Conservation (phyloP, 1,140 invertebrate species). For the Oscheius sp. region DNA sequence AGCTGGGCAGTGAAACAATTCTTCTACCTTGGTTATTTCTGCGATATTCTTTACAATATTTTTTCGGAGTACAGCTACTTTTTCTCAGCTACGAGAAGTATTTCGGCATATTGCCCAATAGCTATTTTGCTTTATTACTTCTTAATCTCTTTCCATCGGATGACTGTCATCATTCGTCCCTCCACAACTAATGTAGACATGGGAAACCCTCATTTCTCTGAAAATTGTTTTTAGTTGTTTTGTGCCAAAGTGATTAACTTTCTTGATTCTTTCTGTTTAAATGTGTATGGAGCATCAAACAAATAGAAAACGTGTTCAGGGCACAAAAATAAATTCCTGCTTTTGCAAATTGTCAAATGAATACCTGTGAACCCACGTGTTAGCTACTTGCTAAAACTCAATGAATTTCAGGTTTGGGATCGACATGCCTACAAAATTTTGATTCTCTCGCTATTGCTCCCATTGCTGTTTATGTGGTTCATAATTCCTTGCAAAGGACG, state of each 20-base stretch:
- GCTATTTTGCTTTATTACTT: background rate
- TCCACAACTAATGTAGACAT: background rate
- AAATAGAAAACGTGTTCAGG: too few species aligned
- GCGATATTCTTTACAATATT: background rate
- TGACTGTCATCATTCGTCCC: background rate
- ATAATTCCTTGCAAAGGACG: background rate
- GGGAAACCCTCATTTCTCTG: too few species aligned
- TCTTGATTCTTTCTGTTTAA: too few species aligned
- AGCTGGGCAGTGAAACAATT: conserved; percentile 3
- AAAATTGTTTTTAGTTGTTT: too few species aligned
- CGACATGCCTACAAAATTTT: background rate
- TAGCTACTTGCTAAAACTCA: too few species aligned
- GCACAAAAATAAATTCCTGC: too few species aligned
- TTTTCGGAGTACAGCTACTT: background rate
- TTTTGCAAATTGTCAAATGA: too few species aligned
- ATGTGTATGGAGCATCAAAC: too few species aligned
- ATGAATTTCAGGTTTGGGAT: background rate
- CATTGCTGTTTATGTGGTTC: background rate
- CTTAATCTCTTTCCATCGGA: background rate
- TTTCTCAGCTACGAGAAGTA: background rate
- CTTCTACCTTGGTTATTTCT: background rate
- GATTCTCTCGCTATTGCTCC: background rate
- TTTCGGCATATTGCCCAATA: background rate
- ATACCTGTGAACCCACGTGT: too few species aligned
- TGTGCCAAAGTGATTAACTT: too few species aligned